phyloP scores from a whole-genome alignment of 2,888 invertebrate genomes.

The Mythimna impura region DNA sequence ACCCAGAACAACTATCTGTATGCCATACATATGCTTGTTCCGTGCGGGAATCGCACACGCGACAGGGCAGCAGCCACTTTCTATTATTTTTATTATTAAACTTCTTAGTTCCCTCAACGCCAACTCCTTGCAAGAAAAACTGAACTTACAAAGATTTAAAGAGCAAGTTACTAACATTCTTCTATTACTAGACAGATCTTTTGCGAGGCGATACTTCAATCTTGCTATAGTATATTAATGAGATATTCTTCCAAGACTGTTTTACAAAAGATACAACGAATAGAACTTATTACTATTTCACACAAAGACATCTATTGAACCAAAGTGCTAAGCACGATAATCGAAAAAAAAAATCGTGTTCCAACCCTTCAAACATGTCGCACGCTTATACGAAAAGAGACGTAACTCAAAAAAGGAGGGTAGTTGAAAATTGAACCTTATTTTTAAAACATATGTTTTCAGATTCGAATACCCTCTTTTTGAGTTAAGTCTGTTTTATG shows the following conservation, averaged over 20 bases:
- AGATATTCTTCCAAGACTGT: conserved; percentile 25
- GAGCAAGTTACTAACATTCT: background rate
- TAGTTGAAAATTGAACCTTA: too few relatives aligned
- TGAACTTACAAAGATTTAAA: background rate
- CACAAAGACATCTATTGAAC: background rate
- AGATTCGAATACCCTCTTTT: too few relatives aligned
- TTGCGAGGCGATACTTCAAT: background rate
- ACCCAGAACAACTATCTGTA: too few relatives aligned
- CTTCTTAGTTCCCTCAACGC: background rate
- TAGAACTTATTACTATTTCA: conserved; percentile 13
- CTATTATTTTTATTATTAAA: background rate
- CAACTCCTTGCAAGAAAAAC: background rate
- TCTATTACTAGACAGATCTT: conserved; percentile 8
- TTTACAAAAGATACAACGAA: background rate
- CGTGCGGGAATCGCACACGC: too few relatives aligned
- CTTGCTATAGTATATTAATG: conserved; percentile 15
- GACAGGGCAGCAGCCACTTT: background rate
- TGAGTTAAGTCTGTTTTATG: too few relatives aligned
- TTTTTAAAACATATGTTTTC: too few relatives aligned
- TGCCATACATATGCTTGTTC: too few relatives aligned
- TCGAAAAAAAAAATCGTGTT: conserved; percentile 12
- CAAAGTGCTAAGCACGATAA: background rate
- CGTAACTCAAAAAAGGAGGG: too few relatives aligned
- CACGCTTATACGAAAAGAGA: too few relatives aligned
- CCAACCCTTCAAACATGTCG: conserved; percentile 2